Conservation (phyloP, 2,797 vertebrate species). For the Meda fulgida region DNA sequence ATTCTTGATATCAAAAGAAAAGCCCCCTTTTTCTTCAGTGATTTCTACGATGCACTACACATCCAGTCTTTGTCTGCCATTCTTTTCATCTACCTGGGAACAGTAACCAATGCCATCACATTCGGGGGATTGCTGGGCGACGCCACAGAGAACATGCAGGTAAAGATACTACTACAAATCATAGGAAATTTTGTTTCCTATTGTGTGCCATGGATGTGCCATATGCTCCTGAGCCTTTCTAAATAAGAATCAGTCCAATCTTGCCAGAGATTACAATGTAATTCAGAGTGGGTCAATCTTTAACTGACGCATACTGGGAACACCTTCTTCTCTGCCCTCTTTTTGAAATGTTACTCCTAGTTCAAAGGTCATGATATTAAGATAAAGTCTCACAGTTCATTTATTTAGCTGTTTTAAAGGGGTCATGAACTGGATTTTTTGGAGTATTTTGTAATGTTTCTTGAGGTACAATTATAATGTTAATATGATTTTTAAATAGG, state of each 20-base stretch:
- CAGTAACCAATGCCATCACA: conserved; percentile 98
- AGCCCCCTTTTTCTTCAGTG: conserved; percentile 91
- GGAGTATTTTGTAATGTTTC: no score
- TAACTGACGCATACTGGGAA: conserved; percentile 4
- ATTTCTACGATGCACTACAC: conserved; percentile 92
- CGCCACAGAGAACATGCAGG: conserved; percentile 99
- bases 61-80: conserved; percentile 95
- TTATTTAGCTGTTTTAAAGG: neutral
- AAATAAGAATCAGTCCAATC: conserved; percentile 3
- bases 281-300: conserved; percentile 12
- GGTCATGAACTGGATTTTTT: no score
- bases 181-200: neutral
- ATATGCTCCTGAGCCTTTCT: neutral
- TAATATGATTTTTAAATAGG: no score
- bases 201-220: neutral
- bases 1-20: conserved; percentile 97
- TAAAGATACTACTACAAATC: conserved; percentile 63
- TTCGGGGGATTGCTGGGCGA: conserved; percentile 97
- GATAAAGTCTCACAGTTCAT: conserved; percentile 17
- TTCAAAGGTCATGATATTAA: conserved; percentile 18
- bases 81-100: conserved; percentile 97
- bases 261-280: conserved; percentile 7
- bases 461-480: no score
- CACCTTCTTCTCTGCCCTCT: neutral
- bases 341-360: conserved; percentile 18